Conservation (phyloP, 1,140 invertebrate species). For the Diabrotica virgifera region DNA sequence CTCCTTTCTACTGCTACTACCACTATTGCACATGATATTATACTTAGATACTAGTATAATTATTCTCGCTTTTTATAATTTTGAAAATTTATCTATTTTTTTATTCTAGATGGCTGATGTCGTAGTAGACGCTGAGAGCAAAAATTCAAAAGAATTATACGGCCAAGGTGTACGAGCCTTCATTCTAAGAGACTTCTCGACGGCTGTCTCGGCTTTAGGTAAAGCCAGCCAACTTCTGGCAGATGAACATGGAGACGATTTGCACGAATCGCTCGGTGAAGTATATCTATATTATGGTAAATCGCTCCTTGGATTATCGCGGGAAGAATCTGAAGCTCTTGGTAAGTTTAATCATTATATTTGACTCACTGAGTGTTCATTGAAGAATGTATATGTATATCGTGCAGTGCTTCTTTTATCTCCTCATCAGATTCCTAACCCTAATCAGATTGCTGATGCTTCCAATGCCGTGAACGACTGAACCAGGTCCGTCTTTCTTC, state of each 20-base stretch:
- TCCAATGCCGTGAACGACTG: too few species aligned
- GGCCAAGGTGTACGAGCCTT: constrained; percentile 74
- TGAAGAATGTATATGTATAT: constrained; percentile 50
- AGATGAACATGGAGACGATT: constrained; percentile 69
- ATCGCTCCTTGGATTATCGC: constrained; percentile 74
- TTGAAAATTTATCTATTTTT: constrained; percentile 6
- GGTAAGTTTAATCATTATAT: constrained; percentile 58
- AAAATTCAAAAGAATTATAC: constrained; percentile 56
- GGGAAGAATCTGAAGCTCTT: constrained; percentile 77
- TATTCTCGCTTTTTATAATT: background rate
- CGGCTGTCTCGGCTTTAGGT: constrained; percentile 72
- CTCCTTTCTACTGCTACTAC: too few species aligned
- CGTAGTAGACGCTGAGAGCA: constrained; percentile 48
- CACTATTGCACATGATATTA: too few species aligned
- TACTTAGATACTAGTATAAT: background rate
- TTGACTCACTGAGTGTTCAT: too few species aligned
- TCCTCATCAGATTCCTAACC: background rate
- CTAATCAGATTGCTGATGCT: background rate
- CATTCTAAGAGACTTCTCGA: constrained; percentile 72
- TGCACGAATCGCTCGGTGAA: constrained; percentile 72
- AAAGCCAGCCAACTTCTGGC: constrained; percentile 71
- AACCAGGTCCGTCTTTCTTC: too few species aligned
- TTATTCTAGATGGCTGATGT: constrained; percentile 58
- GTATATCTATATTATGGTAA: constrained; percentile 67
- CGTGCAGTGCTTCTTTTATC: too few species aligned